Conservation (phyloP, 2,888 invertebrate species). For the Congeria kusceri region DNA sequence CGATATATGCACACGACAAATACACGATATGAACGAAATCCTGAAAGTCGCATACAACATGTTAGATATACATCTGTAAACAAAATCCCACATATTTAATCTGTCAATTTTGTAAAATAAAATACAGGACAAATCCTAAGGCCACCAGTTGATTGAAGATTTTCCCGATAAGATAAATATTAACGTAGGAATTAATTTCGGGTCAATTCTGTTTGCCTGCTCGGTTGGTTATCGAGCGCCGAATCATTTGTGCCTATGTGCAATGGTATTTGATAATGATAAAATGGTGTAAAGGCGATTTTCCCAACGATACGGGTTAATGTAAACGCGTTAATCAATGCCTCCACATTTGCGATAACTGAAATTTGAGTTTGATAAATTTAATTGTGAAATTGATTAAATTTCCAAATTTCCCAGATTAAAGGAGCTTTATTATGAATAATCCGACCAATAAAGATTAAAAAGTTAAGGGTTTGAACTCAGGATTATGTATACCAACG, state of each 20-base stretch:
- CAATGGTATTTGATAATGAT: slow-evolving; percentile 38
- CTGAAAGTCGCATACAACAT: no score
- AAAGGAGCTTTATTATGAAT: background rate
- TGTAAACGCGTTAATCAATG: slow-evolving; percentile 34
- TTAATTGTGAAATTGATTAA: slow-evolving; percentile 9
- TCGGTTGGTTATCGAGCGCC: background rate
- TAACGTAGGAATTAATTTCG: background rate
- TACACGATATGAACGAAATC: no score
- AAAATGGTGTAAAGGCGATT: slow-evolving; percentile 28
- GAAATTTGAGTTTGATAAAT: slow-evolving; percentile 30
- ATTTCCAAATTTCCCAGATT: background rate
- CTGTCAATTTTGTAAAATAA: no score
- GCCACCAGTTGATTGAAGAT: no score
- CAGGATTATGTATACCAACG: no score
- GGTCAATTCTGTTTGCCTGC: slow-evolving; percentile 2
- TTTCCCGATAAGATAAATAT: no score
- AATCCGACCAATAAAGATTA: no score
- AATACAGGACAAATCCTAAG: no score
- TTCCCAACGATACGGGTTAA: slow-evolving; percentile 16
- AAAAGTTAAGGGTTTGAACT: no score
- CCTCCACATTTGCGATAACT: slow-evolving; percentile 11
- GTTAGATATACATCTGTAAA: no score
- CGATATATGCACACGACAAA: no score
- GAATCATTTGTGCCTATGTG: background rate
- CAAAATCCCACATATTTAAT: no score